Conservation (phyloP, 2,113 vertebrate genomes). For the Bagarius yarrelli region DNA sequence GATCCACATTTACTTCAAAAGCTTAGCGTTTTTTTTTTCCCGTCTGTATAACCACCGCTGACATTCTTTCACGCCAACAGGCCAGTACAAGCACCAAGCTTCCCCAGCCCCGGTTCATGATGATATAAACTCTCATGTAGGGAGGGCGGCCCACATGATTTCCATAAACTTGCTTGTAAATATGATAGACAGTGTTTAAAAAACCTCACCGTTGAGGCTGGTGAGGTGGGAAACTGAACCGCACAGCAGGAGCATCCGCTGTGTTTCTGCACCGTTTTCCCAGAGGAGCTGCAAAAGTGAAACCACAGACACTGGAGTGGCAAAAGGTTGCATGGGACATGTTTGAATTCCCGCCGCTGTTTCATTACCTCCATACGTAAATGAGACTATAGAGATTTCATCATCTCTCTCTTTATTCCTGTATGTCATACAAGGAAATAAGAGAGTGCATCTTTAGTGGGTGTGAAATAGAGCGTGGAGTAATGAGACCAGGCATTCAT, state of each 20-base stretch:
- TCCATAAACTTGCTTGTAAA: neutral
- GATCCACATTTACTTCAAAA: conserved; percentile 7
- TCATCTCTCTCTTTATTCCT: neutral
- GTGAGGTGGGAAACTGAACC: neutral
- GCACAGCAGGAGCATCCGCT: neutral
- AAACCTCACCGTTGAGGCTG: neutral
- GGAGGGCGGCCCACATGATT: neutral
- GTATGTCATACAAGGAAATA: neutral
- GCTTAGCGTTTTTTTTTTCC: neutral
- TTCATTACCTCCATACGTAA: neutral
- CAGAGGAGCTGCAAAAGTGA: neutral
- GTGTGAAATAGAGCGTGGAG: conserved; percentile 64
- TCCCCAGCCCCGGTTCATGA: conserved; percentile 6
- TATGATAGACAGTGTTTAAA: neutral
- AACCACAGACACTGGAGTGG: conserved; percentile 43
- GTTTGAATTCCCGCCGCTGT: conserved; percentile 44
- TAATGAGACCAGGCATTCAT: conserved; percentile 61
- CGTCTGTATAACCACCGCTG: neutral
- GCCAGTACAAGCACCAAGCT: conserved; percentile 19
- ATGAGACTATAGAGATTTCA: neutral
- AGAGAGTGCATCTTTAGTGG: conserved; percentile 53
- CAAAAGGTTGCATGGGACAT: conserved; percentile 50
- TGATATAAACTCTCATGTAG: neutral
- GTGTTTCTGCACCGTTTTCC: conserved; percentile 12
- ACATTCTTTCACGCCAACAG: neutral